Evolutionary conservation across 2,797 vertebrate species (phyloP), one percentile per base, ranked within the genome.

Genomic region (Microcaecilia unicolor): DNA sequence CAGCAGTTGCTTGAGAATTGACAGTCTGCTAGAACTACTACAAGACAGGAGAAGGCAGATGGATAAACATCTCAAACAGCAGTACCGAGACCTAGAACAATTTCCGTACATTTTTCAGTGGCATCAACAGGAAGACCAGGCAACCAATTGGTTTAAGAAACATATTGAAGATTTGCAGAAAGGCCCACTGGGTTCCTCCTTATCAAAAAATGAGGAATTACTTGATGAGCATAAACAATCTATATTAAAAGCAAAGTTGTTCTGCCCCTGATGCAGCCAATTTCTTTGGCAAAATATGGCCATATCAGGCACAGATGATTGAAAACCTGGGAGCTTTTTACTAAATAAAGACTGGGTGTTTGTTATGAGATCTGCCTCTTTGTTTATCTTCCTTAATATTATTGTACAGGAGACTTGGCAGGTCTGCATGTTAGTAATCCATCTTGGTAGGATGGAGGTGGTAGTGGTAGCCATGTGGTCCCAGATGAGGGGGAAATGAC

Each of bases 41-140:
- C 93, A 97, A 64, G 92, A 96, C 45, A 74, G 88, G 33, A 81
- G 93, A 18, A 51, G 83, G 33, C 83, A 75, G 15, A 62, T 83
- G 13, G 89, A 92, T 32, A 79, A 74, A 54, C 61, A 58, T 15
- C 45, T 90, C 41, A 70, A 72, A 23, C 74, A 63, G 5, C 78
- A 78, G 44, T 58, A 65, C 9, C 73, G 56, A 22, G 76, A 74
- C 16, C 25, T 79, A 31, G 60, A 84, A 44, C 63, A 76, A 15
- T 43, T 65, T 45, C 50, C 76, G 17, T 50, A 66, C 20, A 64
- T 87, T 31, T 67, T 35, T 27, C 62, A 83, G 22, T 84, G 86
- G 87, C 74, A 81, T 19, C 71, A 81, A 16, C 72, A 70, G 29
- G 80, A 78, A 65, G 69, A 54, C 30, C 77, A 89, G 72, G 88